Conservation (phyloP, 2,797 vertebrate genomes). For the Galaxias olidus region DNA sequence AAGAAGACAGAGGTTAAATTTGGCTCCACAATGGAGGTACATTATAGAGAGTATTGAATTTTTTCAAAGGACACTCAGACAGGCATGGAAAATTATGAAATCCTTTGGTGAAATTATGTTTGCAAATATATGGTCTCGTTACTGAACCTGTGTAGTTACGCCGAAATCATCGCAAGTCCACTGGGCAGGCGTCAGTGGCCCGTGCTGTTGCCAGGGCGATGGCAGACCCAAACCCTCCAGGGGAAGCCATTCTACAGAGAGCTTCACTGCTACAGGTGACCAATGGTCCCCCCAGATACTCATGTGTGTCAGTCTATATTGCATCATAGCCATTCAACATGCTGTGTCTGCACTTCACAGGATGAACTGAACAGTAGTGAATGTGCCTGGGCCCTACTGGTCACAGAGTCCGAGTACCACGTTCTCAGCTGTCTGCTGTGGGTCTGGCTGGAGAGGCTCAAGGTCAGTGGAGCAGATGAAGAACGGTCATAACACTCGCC, state of each 20-base stretch:
- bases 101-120: no score
- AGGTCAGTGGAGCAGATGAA: constrained; percentile 60
- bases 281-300: neutral
- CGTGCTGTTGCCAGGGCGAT: constrained; percentile 16
- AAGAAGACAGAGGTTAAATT: constrained; percentile 56
- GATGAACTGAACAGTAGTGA: constrained; percentile 80
- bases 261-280: constrained; percentile 8
- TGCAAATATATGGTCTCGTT: neutral
- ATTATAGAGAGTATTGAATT: neutral
- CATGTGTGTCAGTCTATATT: neutral
- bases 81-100: no score
- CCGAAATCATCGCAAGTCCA: neutral
- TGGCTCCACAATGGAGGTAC: constrained; percentile 72
- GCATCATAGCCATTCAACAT: neutral
- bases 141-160: neutral
- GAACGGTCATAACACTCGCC: neutral
- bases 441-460: constrained; percentile 81
- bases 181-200: constrained; percentile 12
- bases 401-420: constrained; percentile 73
- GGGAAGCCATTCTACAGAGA: constrained; percentile 9
- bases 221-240: constrained; percentile 4
- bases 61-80: no score
- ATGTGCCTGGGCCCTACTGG: constrained; percentile 76
- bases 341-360: constrained; percentile 39
- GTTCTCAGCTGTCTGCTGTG: constrained; percentile 78